Base-by-base conservation (phyloP, 2,113 vertebrate genomes). In the Nothobranchius furzeri region DNA sequence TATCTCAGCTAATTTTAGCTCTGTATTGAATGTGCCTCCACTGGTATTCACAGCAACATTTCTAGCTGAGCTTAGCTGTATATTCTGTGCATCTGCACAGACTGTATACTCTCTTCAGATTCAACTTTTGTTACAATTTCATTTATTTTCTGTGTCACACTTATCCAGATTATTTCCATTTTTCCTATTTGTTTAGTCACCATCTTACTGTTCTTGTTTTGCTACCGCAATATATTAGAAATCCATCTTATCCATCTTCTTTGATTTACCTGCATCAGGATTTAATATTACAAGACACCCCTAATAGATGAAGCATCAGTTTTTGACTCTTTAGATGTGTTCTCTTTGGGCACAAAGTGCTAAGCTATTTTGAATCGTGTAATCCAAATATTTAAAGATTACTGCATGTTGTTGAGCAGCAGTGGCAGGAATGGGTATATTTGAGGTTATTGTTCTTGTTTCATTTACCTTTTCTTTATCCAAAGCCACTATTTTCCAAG, bases 1-100 rank as follows among this genome's bases (percentile, higher is more conserved):
- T 73, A 85, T 88, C 82, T 87, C 79, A 75, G 89, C 90, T 91
- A 91, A 90, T 91, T 92, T 91, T 92, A 91, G 85, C 87, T 68
- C 83, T 64, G 85, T 79, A 84, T 86, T 87, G 78, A 88, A 88
- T 90, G 83, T 83, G 88, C 78, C 77, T 42, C 75, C 76, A 62
- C 73, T 88, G 86, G 86, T 90, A 86, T 86, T 92, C 85, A 87
- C 85, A 84, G 85, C 82, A 86, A 88, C 86, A 82, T 90, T 84
- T 87, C 85, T 84, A 80, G 77, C 77, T 82, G 79, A 80, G 83
- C 78, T 89, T 78, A 78, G 82, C 75, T 66, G 64, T 79, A 76
- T 79, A 76, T 78, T 84, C 24, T 3, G 51, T 68, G 60, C 52
- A 53, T 69, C 73, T 72, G 60, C 58, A 43, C 74, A 35, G 53